Evolutionary conservation across 1,140 invertebrate species (phyloP).

Genomic region (Pseudomyrmex pallidus): DNA sequence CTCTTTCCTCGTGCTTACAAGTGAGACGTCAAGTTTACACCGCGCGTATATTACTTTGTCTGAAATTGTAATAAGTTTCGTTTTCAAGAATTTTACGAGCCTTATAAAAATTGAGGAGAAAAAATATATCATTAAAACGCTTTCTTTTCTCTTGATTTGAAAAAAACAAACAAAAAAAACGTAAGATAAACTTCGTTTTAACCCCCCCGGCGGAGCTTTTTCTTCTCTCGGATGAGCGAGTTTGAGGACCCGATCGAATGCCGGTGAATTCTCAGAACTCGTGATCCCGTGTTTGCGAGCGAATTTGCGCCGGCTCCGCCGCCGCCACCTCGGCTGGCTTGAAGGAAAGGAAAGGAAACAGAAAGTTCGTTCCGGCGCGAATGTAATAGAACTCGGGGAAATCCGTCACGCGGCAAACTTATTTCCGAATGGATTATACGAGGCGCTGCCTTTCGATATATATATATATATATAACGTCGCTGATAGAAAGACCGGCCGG

Average conservation of each 20-base stretch:
- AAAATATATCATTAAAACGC: background rate
- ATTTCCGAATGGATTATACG: conserved; percentile 47
- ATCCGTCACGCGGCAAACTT: conserved; percentile 30
- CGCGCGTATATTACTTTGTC: too few species aligned
- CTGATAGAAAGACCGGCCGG: background rate
- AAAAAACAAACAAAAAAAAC: background rate
- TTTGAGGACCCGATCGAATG: conserved; percentile 20
- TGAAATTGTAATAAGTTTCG: too few species aligned
- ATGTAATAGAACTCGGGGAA: conserved; percentile 25
- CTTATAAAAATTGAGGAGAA: background rate
- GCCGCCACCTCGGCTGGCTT: background rate
- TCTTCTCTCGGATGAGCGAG: conserved; percentile 6
- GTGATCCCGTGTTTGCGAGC: conserved; percentile 51
- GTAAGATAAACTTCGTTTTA: conserved; percentile 26
- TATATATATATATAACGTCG: too few species aligned
- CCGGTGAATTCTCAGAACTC: conserved; percentile 5
- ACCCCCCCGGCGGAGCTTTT: background rate
- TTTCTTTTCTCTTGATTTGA: background rate
- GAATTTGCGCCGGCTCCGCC: conserved; percentile 33
- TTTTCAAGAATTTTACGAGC: too few species aligned
- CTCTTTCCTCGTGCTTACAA: too few species aligned
- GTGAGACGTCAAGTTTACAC: too few species aligned
- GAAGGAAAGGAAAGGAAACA: conserved; percentile 36
- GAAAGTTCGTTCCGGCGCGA: conserved; percentile 42
- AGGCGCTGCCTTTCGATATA: conserved; percentile 24